phyloP scores from a whole-genome alignment of 2,888 invertebrate species.

The Scrobipalpa atriplicella region DNA sequence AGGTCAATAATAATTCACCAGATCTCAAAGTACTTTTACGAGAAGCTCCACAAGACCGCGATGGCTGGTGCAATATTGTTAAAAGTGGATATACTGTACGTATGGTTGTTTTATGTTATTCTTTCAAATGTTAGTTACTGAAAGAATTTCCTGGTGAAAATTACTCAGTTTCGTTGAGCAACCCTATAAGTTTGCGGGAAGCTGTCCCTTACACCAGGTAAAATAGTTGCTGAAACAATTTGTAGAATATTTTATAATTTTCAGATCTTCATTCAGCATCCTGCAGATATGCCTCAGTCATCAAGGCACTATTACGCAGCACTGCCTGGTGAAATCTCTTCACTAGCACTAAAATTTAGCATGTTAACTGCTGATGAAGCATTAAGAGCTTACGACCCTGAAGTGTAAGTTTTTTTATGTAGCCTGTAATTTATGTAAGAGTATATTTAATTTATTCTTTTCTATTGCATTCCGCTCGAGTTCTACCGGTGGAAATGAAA shows the following conservation, averaged over 20 bases:
- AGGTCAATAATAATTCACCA: conserved; percentile 46
- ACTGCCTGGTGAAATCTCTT: conserved; percentile 43
- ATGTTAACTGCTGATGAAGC: conserved; percentile 43
- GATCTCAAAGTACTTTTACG: conserved; percentile 44
- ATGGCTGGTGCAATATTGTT: conserved; percentile 42
- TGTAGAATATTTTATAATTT: too few relatives aligned
- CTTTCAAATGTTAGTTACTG: background rate
- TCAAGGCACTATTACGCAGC: conserved; percentile 53
- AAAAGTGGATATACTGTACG: conserved; percentile 50
- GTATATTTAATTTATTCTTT: background rate
- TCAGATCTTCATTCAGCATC: conserved; percentile 58
- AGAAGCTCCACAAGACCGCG: conserved; percentile 34
- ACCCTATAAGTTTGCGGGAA: background rate
- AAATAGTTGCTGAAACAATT: too few relatives aligned
- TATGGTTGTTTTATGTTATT: background rate
- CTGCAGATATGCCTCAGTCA: conserved; percentile 53
- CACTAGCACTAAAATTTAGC: conserved; percentile 51
- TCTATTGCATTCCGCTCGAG: too few relatives aligned
- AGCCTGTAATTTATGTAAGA: background rate
- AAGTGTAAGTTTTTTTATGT: conserved; percentile 43
- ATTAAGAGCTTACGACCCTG: conserved; percentile 41
- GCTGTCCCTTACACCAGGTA: too few relatives aligned
- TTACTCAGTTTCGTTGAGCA: background rate
- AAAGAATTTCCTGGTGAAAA: background rate
- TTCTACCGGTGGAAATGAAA: too few relatives aligned